Evolutionary conservation across 1,140 invertebrate genomes (phyloP), one percentile per base, ranked within the genome.

Genomic region (Xylocopa sonorina): DNA sequence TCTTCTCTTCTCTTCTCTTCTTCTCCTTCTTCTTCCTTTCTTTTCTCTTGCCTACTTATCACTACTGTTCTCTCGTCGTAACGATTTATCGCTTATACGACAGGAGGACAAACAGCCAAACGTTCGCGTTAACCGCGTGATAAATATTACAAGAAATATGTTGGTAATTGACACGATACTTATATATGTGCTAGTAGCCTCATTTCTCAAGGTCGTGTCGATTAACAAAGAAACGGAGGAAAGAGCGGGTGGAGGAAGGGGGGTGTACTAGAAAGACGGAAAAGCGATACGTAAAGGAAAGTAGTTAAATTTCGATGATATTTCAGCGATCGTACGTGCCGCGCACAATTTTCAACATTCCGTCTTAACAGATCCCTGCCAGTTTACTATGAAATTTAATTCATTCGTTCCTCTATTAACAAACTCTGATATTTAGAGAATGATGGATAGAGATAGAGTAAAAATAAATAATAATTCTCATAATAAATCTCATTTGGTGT

Each of bases 91-190:
- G 79, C 75, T 64, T 53, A 34, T 71, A 77, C 46, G 73, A 82
- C 78, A 76, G 60, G 67, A 51, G 82, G 68, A 83, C 83, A 82
- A 86, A 87, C 78, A 67, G 32, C 38, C 24, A 27, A 62, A 73
- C 71, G 57, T 78, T 81, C 67, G 53, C 55, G 16, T 77, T 63
- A 43, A 14, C 67, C 48, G 71, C 60, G 55, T 14, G 69, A 67
- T 84, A 84, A 55, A 63, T 85, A 85, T 78, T 76, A 81, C 68
- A 84, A 72, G 83, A 85, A 85, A 85, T 84, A 81, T 80, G 57
- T 85, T 78, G 60, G 76, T 80, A n/a, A n/a, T n/a, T n/a, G n/a
- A n/a, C n/a, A n/a, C n/a, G n/a, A n/a, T 83, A 86, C 50, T 63
- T 79, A 74, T 64, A 83, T 38, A 86, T 83, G 83, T 75, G 74